These are phyloP conservation scores for Aethina tumida DNA, from an alignment of 1,140 invertebrate species.

Conservation along the genomic window DNA sequence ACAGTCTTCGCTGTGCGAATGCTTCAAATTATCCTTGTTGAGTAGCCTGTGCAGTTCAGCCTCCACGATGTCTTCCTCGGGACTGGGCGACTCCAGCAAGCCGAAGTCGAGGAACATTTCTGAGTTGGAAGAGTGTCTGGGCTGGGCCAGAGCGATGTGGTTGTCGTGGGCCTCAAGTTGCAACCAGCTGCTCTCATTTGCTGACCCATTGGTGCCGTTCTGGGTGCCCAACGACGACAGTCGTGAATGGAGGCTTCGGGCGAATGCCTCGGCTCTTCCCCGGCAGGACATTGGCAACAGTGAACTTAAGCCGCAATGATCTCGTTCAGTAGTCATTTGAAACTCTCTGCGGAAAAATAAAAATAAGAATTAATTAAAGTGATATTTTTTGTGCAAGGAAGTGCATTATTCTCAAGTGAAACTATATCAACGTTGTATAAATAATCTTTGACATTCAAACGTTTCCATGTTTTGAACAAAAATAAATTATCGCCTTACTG, in stretches of 20 bases:
- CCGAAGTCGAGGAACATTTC: conserved; percentile 50
- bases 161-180: conserved; percentile 26
- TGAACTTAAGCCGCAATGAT: conserved; percentile 41
- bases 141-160: conserved; percentile 33
- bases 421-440: no score
- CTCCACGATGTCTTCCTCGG: conserved; percentile 44
- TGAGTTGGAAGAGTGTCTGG: conserved; percentile 42
- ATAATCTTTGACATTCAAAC: no score
- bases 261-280: conserved; percentile 67
- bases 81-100: conserved; percentile 53
- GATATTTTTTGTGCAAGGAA: no score
- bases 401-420: no score
- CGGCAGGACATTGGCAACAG: conserved; percentile 60
- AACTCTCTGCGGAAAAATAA: no score
- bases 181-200: conserved; percentile 41
- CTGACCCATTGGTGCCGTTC: conserved; percentile 17
- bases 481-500: no score
- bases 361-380: no score
- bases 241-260: conserved; percentile 60
- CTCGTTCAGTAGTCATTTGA: conserved; percentile 22
- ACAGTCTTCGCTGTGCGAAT: conserved; percentile 23
- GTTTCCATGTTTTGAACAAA: no score
- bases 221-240: conserved; percentile 55
- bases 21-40: conserved; percentile 20
- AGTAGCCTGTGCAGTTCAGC: conserved; percentile 19